Evolutionary conservation across 2,113 vertebrate genomes (phyloP), one percentile per base, ranked within the genome.

Genomic region (Eupsittula cactorum): DNA sequence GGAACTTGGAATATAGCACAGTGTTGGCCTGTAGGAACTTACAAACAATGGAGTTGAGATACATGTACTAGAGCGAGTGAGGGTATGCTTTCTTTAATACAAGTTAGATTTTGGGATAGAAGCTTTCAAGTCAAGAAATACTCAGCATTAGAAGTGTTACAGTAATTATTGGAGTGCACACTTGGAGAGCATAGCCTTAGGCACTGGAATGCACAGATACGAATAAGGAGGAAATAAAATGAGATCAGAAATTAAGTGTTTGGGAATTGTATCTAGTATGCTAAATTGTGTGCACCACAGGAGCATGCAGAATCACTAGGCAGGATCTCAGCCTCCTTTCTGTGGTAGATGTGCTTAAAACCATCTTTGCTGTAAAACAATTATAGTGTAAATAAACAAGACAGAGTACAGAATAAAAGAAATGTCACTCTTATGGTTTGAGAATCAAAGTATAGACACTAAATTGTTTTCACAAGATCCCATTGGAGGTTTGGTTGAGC

Each of bases 81-180:
- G 13, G 37, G 13, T 67, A 2, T 63, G 44, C 39, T 76, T 75
- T 81, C 37, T 44, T 89, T 63, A 60, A 80, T 77, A 41, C 10
- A 35, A 73, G 49, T 57, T 78, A 62, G 21, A 62, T 82, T 87
- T 84, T 67, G 65, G 20, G 77, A 60, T 55, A 52, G 77, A 92
- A 90, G 33, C 35, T 95, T 95, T 80, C 28, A 78, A 68, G 49
- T 89, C 55, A n/a, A 47, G 57, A 89, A 88, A 50, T 81, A 49
- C 11, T 85, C 44, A 39, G 11, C 67, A 41, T 9, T 35, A 64
- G 33, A 81, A 33, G 29, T 67, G 25, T 95, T 90, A 27, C 5
- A 52, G 24, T 71, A 62, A 64, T 78, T 53, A 23, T 16, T 64
- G 17, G 63, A 73, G n/a, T 35, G 21, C 27, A 86, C 10, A 21